Evolutionary conservation across 2,113 vertebrate species (phyloP), one percentile per base, ranked within the genome.

Genomic region (Vireo altiloquus): DNA sequence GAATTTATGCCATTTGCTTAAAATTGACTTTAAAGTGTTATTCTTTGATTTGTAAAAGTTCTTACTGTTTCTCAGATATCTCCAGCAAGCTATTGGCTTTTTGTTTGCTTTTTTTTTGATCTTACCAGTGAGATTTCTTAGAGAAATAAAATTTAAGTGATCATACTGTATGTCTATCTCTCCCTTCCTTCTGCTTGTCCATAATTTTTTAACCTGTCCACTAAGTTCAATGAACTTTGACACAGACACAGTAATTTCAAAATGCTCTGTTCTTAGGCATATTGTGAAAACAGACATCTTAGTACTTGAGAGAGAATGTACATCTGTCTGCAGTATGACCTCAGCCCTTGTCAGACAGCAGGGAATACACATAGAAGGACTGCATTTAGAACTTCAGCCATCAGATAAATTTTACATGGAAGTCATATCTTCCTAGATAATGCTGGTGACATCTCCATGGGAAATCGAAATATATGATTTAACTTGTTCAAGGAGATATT

Each of bases 191-290:
- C 84, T 49, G 9, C 50, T 76, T 77, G 54, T 74, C 59, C 27
- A 16, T 66, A 74, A 28, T 85, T 88, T 94, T 96, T 94, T 80
- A 92, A 93, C n/a, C 42, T 80, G 35, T 81, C 50, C 56, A 77
- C 68, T 21, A 66, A 81, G n/a, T 89, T 89, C 79, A 90, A 47
- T 3, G 8, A 80, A 83, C 54, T 57, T 90, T 89, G 59, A 86
- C 59, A 66, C 7, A 77, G 49, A 82, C 17, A 27, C 9, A 35
- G 49, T 53, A 8, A 1, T 90, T 93, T 92, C 59, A 83, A 81
- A 92, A 39, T 69, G 31, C 27, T 70, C 39, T 80, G 15, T 66
- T 93, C 39, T 27, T 39, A 74, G 46, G 54, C 54, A 44, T 78
- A 54, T 35, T 86, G 68, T 92, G 79, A 82, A 90, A 94, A 74